Evolutionary conservation across 2,797 vertebrate species (phyloP), one percentile per base, ranked within the genome.

Genomic region (Leucoraja ocellata): DNA sequence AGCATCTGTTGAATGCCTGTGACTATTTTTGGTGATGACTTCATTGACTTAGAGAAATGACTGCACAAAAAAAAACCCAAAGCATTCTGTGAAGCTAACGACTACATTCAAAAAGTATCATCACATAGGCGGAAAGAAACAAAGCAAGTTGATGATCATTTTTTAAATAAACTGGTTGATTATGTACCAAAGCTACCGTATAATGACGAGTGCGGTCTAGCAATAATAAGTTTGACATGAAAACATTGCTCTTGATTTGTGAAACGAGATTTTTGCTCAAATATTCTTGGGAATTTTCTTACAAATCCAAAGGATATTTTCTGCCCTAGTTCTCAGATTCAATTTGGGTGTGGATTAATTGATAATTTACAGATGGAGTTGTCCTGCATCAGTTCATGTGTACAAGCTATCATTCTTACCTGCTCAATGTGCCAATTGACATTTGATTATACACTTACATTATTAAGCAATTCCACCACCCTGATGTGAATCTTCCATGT

Each of bases 21-120:
- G 84, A 68, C 61, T 88, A 88, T 88, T 68, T 88, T 88, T 88
- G 61, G 7, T 88, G 84, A 68, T 88, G 63, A 88, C 32, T 18
- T 88, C 84, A 88, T 88, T 32, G 63, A 32, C 63, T 68, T 68
- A 32, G 84, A 68, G 63, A 63, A 68, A 32, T 65, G 32, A 88
- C 63, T 88, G n/a, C 65, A 32, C 18, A 2, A 10, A 65, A 63
- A 86, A 63, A 23, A 63, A 65, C 6, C 6, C 18, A n/a, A 65
- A 88, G 84, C 63, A 88, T 88, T n/a, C 61, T 88, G 84, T 36
- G 46, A 54, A 54, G 63, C 18, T 88, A 88, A 68, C 68, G 63
- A 88, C 63, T 68, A 88, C 68, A 88, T 68, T 88, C 84, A 88
- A 88, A 68, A 36, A 68, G n/a, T 68, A 68, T 16, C 16, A 68